Conservation (phyloP, 2,113 vertebrate species). For the Empidonax traillii region DNA sequence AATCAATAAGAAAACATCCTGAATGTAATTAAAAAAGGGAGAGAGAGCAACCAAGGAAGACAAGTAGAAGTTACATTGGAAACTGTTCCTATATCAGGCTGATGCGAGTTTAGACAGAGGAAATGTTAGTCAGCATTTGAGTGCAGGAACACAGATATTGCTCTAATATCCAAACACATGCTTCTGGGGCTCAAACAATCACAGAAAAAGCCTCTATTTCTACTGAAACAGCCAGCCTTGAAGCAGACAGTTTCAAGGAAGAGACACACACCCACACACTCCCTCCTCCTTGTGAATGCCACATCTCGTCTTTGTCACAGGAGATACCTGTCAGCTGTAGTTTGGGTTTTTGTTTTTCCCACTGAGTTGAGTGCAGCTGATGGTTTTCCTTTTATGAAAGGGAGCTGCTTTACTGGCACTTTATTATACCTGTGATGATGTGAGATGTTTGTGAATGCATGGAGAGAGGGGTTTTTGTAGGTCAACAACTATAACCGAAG, state of each 20-base stretch:
- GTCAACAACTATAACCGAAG: neutral
- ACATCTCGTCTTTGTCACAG: neutral
- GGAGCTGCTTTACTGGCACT: neutral
- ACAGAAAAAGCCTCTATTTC: neutral
- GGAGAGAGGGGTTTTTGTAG: neutral
- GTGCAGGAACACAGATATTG: neutral
- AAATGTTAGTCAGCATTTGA: neutral
- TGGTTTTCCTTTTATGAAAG: neutral
- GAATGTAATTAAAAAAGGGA: constrained; percentile 39
- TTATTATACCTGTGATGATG: neutral
- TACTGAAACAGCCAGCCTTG: neutral
- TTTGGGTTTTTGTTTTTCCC: neutral
- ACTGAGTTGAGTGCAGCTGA: neutral
- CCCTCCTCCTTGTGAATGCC: neutral
- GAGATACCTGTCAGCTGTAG: neutral
- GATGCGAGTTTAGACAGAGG: neutral
- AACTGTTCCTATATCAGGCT: neutral
- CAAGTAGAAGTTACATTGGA: neutral
- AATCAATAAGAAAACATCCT: constrained; percentile 50
- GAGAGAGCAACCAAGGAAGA: neutral
- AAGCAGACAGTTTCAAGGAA: neutral
- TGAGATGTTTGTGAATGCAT: neutral
- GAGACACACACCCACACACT: neutral
- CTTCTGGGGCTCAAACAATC: neutral
- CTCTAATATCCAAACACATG: neutral